Base-by-base conservation (phyloP, 2,888 invertebrate genomes). In the Morpho helenor region DNA sequence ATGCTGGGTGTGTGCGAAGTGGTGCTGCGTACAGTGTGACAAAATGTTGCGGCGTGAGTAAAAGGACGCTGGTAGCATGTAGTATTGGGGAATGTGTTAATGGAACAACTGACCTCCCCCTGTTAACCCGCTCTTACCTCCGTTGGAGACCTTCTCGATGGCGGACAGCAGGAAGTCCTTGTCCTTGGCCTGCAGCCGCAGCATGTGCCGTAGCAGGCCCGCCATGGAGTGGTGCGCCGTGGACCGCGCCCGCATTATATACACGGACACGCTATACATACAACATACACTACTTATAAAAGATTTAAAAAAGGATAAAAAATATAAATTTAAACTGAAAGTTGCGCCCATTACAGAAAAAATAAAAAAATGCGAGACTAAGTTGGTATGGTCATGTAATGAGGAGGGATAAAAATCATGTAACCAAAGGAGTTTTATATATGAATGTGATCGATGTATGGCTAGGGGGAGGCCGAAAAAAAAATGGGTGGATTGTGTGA, bases 141-240 rank as follows among this genome's bases (percentile, higher is more conserved):
- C 92, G 61, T 92, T 91, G 41, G 93, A 91, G 9, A 93, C 91
- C 68, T 91, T 91, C 9, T 92, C 80, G 65, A 94, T 94, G 73
- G 92, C 92, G 50, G 88, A 80, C 31, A 95, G 86, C 58, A 95
- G 84, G 82, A 93, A 95, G 73, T 94, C 93, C 76, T 94, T 95
- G 72, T 95, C 95, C 71, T 92, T 92, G 0, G 94, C 92, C 70
- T 94, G 94, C 69, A 94, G 84, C 49, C 92, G 79, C 66, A 95
- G 80, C 93, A 95, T 94, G 57, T 92, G 92, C 0, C 93, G 87
- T 62, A 95, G 83, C 56, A 94, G 84, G 50, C 79, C 77, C 57
- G 94, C 94, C 91, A 93, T 92, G 52, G 90, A 84, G 53, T 86
- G 91, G 71, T 93, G 93, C 2, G 94, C 94, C 0, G 80, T 76